Evolutionary conservation across 2,797 vertebrate species (phyloP).

Genomic region (Eulemur albifrons): DNA sequence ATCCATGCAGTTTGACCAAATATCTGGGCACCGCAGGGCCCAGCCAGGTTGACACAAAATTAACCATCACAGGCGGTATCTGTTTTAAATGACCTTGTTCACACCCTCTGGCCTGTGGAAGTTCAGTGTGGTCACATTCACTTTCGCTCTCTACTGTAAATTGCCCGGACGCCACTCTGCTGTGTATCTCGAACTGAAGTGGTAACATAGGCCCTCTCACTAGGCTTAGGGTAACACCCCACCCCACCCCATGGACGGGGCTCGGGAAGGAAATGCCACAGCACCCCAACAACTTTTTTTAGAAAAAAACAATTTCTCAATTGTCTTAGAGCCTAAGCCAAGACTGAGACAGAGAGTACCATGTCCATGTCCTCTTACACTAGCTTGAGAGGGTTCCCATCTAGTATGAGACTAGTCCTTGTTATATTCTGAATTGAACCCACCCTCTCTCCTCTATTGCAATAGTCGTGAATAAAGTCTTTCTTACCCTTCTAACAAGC

Average conservation of each 20-base stretch:
- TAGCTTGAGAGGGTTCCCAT: not conserved
- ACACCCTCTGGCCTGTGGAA: not conserved
- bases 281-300: not conserved
- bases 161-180: not conserved
- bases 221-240: not conserved
- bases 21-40: not conserved
- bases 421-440: not conserved
- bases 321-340: not conserved
- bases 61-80: not conserved
- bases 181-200: not conserved
- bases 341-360: not conserved
- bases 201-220: not conserved
- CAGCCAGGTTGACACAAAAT: not conserved
- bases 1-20: not conserved
- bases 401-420: not conserved
- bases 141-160: not conserved
- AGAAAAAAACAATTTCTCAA: not conserved
- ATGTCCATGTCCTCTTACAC: too few relatives aligned
- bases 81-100: not conserved
- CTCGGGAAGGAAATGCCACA: not conserved
- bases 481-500: not conserved
- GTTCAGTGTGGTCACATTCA: not conserved
- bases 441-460: not conserved
- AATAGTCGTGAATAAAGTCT: not conserved
- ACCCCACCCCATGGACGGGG: not conserved